Conservation (phyloP, 1,140 invertebrate genomes). For the Monochamus saltuarius region DNA sequence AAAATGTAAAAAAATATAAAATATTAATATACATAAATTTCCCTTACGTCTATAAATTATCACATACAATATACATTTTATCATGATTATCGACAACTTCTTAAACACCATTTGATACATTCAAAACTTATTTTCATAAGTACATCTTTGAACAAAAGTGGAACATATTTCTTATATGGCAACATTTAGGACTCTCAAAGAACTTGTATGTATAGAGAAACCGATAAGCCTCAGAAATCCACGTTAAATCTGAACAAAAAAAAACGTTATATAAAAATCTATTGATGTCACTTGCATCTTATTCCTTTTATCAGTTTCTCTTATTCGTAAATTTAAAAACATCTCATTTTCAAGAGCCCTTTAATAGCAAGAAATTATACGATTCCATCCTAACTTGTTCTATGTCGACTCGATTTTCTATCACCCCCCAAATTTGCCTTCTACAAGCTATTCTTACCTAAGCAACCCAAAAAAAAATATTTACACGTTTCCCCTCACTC, state of each 20-base stretch:
- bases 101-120: conserved; percentile 10
- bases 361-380: too few species aligned
- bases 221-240: neutral
- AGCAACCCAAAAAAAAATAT: too few species aligned
- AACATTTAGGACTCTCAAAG: neutral
- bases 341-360: too few species aligned
- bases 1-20: conserved; percentile 28
- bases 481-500: too few species aligned
- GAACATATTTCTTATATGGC: conserved; percentile 6
- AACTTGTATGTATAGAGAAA: conserved; percentile 2
- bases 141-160: neutral
- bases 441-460: too few species aligned
- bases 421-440: too few species aligned
- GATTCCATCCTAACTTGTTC: too few species aligned
- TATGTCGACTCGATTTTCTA: too few species aligned
- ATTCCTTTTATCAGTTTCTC: too few species aligned
- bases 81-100: conserved; percentile 14
- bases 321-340: too few species aligned
- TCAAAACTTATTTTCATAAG: neutral
- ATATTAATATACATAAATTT: conserved; percentile 28
- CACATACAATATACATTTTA: conserved; percentile 28
- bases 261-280: too few species aligned
- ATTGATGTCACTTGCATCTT: too few species aligned
- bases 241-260: neutral
- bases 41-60: conserved; percentile 27